phyloP scores from a whole-genome alignment of 2,113 vertebrate genomes.

The Pontoporia blainvillei region DNA sequence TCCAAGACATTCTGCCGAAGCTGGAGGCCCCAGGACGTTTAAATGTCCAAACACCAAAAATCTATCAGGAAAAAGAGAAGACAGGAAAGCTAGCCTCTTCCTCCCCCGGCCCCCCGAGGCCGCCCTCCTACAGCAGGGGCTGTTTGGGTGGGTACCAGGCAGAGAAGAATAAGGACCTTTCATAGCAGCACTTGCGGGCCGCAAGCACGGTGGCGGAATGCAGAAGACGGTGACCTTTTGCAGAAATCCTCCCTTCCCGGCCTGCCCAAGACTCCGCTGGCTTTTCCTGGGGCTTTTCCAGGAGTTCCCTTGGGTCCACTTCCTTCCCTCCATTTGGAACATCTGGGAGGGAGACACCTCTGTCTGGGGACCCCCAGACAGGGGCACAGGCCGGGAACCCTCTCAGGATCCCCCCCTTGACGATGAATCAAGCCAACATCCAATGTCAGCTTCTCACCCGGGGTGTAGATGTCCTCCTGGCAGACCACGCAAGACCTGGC shows the following conservation, averaged over 20 bases:
- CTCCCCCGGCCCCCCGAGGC: accelerated
- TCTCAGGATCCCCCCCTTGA: background rate
- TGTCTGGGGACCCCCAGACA: background rate
- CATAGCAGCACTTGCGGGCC: constrained; percentile 62
- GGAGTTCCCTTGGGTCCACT: background rate
- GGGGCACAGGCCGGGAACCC: accelerated
- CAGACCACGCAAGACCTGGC: background rate
- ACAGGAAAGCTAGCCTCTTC: background rate
- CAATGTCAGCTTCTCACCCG: accelerated
- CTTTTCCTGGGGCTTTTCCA: background rate
- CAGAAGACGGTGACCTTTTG: constrained; percentile 80
- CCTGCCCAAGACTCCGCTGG: background rate
- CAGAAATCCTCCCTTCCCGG: constrained; percentile 66
- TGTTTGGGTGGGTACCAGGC: constrained; percentile 57
- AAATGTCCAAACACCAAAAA: background rate
- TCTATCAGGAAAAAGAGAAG: background rate
- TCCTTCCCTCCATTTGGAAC: background rate
- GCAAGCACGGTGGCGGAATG: constrained; percentile 73
- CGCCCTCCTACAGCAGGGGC: constrained; percentile 51
- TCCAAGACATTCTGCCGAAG: accelerated
- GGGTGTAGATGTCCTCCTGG: background rate
- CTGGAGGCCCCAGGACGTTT: no score
- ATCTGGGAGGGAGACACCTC: background rate
- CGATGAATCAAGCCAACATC: accelerated
- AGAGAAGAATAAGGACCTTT: constrained; percentile 81